Evolutionary conservation across 1,140 invertebrate species (phyloP), one percentile per base, ranked within the genome.

Genomic region (Eueides isabella): DNA sequence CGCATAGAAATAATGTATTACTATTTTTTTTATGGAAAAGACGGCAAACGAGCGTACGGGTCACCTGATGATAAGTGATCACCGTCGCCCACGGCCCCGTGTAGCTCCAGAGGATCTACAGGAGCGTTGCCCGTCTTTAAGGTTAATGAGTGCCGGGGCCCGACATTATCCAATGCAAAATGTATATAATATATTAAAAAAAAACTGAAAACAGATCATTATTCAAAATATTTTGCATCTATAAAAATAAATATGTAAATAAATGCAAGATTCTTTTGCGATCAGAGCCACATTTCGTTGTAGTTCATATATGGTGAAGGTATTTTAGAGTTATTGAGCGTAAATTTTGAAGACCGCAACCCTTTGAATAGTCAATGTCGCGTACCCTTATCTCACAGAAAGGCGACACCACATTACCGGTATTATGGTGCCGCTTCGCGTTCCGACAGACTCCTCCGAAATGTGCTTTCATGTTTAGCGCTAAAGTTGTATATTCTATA

Each of bases 361-460:
- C 90, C 90, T 93, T 93, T 93, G 91, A 93, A 93, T 92, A 93
- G 89, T 92, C 91, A 91, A 93, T 92, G 89, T 93, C 91, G 91
- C 89, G 86, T 90, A 87, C 89, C 90, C 90, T 93, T 93, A 93
- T 93, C 91, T 93, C 91, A 85, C 90, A 92, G 90, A 93, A 92
- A 93, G 86, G 88, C 90, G 90, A 92, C 91, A 92, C 87, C 90
- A 91, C 89, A 93, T 92, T 93, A 93, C 91, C 91, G 89, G 90
- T 88, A 91, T 93, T 90, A 92, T 85, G 78, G 81, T 82, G 86
- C 78, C 82, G 79, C 80, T 77, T 76, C 75, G 73, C 77, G 81
- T 74, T 67, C 66, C 38, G 30, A 11, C 67, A 65, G 19, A 71
- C 55, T 74, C 55, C 72, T 69, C 67, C 64, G 83, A 91, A 89